Conservation (phyloP, 2,113 vertebrate genomes). For the Diadophis punctatus region DNA sequence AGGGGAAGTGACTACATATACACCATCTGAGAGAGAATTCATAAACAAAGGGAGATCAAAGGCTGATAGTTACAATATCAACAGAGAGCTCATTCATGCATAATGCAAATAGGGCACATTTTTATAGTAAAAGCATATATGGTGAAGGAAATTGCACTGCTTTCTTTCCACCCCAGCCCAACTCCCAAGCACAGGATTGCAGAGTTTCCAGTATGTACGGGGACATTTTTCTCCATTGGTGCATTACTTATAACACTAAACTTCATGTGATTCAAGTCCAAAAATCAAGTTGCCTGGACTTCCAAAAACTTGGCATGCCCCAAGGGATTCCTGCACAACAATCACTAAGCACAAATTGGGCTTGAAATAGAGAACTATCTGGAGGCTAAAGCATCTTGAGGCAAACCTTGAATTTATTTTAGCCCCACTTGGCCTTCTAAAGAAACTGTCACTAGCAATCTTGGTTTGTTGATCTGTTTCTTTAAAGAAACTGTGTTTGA, state of each 20-base stretch:
- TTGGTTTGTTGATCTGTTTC: constrained; percentile 1
- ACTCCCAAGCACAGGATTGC: neutral
- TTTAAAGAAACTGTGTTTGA: constrained; percentile 42
- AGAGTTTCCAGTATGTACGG: neutral
- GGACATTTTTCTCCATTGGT: neutral
- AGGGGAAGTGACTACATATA: neutral
- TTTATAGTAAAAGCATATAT: neutral
- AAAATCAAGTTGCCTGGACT: neutral
- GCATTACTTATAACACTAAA: neutral
- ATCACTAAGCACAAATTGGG: neutral
- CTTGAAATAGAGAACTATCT: neutral
- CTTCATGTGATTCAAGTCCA: neutral
- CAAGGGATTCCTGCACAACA: neutral
- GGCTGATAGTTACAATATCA: neutral
- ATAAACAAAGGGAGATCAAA: neutral
- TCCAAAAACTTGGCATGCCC: neutral
- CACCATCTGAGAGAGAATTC: neutral
- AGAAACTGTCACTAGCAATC: constrained; percentile 40
- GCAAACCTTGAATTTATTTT: neutral
- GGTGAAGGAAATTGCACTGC: neutral
- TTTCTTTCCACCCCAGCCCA: neutral
- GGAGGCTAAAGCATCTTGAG: neutral
- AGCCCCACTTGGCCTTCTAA: constrained; percentile 9
- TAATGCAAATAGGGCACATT: neutral
- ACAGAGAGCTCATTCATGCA: neutral